Conservation (phyloP, 2,888 invertebrate species). For the Macaria liturata region DNA sequence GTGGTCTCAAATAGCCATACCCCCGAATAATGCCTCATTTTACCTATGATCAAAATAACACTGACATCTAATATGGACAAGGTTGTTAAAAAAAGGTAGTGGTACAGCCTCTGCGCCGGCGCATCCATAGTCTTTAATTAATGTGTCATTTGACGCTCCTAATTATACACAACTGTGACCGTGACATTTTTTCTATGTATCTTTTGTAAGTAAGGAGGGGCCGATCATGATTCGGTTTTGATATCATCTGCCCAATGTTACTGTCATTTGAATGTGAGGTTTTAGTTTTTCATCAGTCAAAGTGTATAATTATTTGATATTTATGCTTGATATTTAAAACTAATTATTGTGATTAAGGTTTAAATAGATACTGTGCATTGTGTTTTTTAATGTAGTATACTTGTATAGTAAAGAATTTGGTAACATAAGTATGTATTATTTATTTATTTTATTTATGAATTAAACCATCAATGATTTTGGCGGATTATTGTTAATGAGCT, state of each 20-base stretch:
- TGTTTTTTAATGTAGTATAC: no score
- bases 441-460: no score
- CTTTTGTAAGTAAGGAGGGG: constrained; percentile 18
- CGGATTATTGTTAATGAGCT: no score
- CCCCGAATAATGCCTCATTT: no score
- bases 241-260: constrained; percentile 25
- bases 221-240: constrained; percentile 28
- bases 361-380: no score
- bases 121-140: constrained; percentile 40
- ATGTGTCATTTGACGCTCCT: constrained; percentile 44
- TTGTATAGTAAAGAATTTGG: no score
- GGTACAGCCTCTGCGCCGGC: constrained; percentile 20
- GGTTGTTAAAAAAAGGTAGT: constrained; percentile 2
- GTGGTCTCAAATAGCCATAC: no score
- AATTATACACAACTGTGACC: constrained; percentile 44
- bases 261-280: constrained; percentile 18
- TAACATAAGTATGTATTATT: no score
- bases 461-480: no score
- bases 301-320: constrained; percentile 4
- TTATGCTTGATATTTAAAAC: constrained; percentile 1
- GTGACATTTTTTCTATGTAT: constrained; percentile 45
- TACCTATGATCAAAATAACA: no score
- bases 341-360: background rate
- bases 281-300: background rate
- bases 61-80: no score